Evolutionary conservation across 1,140 invertebrate genomes (phyloP), one percentile per base, ranked within the genome.

Genomic region (Drosophila pallidifrons): DNA sequence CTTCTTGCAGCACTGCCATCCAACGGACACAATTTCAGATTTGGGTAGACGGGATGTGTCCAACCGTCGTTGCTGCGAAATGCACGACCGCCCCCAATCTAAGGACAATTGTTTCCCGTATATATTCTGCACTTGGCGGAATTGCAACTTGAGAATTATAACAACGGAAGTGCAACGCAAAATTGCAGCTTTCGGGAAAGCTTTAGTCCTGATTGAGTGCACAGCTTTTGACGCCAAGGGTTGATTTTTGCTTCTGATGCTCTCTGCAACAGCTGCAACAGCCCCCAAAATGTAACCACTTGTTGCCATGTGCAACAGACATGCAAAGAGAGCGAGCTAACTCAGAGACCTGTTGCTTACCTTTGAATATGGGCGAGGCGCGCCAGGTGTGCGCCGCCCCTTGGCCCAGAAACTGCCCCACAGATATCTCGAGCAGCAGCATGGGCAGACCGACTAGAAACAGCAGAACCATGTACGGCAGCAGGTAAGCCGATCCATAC

Each of bases 371-470:
- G 66, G 92, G 92, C 67, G 92, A 92, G 72, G 92, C 81, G 6
- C 91, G 86, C 92, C 92, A 93, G n/a, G 92, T 91, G 71, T 92
- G 89, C 51, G 91, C 91, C 70, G 92, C 86, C 46, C 92, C 92
- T 73, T 93, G 92, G 20, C 92, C 92, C 69, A 93, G 66, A 73
- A 93, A 93, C 69, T 93, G 92, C 10, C 92, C 92, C 30, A 93
- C 77, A 28, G 92, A 91, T 63, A 93, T 91, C 73, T 93, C 92
- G 58, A 93, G 82, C 72, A 93, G 74, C 58, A 93, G 79, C 76
- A 92, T 91, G 63, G 92, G 92, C 70, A 93, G 68, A 16, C 92
- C 92, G 80, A 93, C 91, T 91, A 93, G 83, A 82, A 93, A 88
- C 47, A 93, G 75, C 77, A 93, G 72, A 46, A 82, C 76, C 46